Evolutionary conservation across 2,113 vertebrate genomes (phyloP), one percentile per base, ranked within the genome.

Genomic region (Mustelus asterias): DNA sequence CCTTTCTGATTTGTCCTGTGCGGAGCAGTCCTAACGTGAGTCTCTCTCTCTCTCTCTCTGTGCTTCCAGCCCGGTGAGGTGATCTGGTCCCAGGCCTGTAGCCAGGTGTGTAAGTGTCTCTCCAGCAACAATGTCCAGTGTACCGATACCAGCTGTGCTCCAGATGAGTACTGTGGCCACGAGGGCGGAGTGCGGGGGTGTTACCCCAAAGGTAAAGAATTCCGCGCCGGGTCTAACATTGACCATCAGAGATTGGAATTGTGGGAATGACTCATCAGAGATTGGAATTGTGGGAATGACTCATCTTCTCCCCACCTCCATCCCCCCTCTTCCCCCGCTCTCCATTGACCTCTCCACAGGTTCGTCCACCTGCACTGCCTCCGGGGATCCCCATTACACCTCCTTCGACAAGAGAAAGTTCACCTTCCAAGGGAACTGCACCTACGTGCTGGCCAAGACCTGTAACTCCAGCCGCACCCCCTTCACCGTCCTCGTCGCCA

Each of bases 401-500:
- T 95, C 96, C n/a, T 96, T 96, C 1, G 60, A 95, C 14, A 65
- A 69, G 48, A 96, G 24, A 24, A 95, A 33, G 0, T 95, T 60
- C 33, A 72, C 78, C n/a, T 96, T 96, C 63, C 95, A 95, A 26
- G 96, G 96, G 0, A 96, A 92, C 16, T 96, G 96, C 14, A 83
- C 33, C 7, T 96, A 96, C 14, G 3, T 96, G 37, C 95, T 96
- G 76, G 41, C 94, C 8, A 48, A 96, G 48, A 72, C 94, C 10
- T 89, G 96, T 14, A 67, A 4, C 6, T 29, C 78, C 8, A 92
- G 78, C 0, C 7, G n/a, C 33, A 48, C 63, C 4, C 18, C 88
- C 96, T 98, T 97, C 85, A 97, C 97, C 92, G 97, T 98, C 86
- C 97, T 97, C 96, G 94, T 96, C 1, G 97, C 97, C 96, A 98